Evolutionary conservation across 2,797 vertebrate species (phyloP).

Genomic region (Pangasius mekongensis): DNA sequence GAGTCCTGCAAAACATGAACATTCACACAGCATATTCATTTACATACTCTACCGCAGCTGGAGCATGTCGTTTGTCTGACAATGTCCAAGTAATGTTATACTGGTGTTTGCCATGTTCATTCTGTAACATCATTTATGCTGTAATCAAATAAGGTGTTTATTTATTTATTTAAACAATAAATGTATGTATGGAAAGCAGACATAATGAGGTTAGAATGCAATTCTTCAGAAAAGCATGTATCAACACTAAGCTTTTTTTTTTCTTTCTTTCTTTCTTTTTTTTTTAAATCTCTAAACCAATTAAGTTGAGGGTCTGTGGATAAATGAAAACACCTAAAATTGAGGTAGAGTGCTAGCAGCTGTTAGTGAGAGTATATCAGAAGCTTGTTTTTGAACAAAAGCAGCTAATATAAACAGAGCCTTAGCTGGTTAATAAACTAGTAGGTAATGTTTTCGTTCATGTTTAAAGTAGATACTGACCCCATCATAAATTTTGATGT

Average conservation of each 20-base stretch:
- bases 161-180: neutral
- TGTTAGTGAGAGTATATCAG: neutral
- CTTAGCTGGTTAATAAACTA: neutral
- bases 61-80: neutral
- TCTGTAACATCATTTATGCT: neutral
- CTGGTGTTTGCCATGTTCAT: neutral
- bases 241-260: neutral
- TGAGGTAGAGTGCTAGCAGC: neutral
- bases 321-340: neutral
- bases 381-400: neutral
- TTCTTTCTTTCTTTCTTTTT: no score
- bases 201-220: neutral
- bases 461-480: conserved; percentile 67
- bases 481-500: conserved; percentile 83
- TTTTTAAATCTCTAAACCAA: neutral
- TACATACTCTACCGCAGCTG: neutral
- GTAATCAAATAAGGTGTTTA: neutral
- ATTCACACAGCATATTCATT: conserved; percentile 6
- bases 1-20: conserved; percentile 78
- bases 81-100: neutral
- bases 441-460: neutral
- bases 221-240: neutral
- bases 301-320: neutral
- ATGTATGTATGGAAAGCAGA: neutral
- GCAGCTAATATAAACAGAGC: neutral